A percentile compares a stretch with the other conserved stretches of the same genome.
phyloP scores from a whole-genome alignment of 35 echinoderm and acorn worm genomes.

The Strongylocentrotus purpuratus region DNA sequence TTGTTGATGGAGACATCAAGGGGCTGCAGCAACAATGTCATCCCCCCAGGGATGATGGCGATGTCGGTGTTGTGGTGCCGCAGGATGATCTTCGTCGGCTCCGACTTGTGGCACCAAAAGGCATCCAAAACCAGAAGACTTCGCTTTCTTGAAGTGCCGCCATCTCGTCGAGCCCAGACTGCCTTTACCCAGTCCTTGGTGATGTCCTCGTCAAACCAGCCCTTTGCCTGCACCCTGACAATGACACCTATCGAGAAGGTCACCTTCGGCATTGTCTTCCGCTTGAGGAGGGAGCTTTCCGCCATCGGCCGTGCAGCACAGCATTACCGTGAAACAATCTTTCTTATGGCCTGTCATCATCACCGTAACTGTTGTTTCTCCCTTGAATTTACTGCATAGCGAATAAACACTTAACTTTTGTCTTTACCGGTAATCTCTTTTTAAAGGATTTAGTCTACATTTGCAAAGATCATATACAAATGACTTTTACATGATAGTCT shows the following conservation, averaged over 20 bases:
- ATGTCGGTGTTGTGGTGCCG: not conserved
- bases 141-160: not conserved
- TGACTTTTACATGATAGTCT: not conserved
- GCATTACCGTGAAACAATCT: conserved; percentile 1
- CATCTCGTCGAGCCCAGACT: not conserved
- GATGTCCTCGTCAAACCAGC: not conserved
- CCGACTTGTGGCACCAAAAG: not conserved
- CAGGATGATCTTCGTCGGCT: not conserved
- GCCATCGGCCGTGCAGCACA: not conserved
- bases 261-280: conserved; percentile 5
- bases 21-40: conserved; percentile 34
- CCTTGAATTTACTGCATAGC: too few species aligned
- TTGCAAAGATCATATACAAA: too few species aligned
- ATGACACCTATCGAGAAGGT: not conserved
- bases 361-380: not conserved
- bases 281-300: not conserved
- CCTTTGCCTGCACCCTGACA: not conserved
- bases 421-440: too few species aligned
- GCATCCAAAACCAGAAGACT: conserved; percentile 9
- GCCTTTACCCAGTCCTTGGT: not conserved
- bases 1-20: conserved; percentile 36
- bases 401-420: too few species aligned
- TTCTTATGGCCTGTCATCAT: not conserved
- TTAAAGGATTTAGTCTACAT: too few species aligned
- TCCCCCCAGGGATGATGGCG: conserved; percentile 22